phyloP scores from a whole-genome alignment of 2,797 vertebrate species.

The Percopsis omiscomaycus region DNA sequence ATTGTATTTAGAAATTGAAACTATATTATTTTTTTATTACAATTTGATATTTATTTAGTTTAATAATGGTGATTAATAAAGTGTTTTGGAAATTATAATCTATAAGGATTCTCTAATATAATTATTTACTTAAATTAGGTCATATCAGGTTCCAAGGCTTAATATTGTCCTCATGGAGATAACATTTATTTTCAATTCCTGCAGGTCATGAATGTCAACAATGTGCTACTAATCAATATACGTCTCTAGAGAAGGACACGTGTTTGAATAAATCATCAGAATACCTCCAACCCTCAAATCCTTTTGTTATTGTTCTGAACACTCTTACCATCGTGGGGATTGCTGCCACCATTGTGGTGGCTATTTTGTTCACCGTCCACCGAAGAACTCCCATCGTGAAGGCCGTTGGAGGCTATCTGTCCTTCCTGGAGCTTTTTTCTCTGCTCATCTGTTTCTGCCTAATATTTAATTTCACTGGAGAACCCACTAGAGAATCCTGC shows the following conservation, averaged over 20 bases:
- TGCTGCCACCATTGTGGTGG: constrained; percentile 35
- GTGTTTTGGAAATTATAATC: neutral
- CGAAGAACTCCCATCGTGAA: constrained; percentile 65
- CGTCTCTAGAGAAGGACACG: neutral
- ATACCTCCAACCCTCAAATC: constrained; percentile 47
- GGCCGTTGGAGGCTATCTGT: constrained; percentile 66
- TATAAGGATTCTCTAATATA: too few relatives aligned
- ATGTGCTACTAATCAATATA: neutral
- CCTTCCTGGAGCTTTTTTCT: constrained; percentile 65
- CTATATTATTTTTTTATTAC: too few relatives aligned
- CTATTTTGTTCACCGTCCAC: constrained; percentile 50
- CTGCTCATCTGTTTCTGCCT: constrained; percentile 57
- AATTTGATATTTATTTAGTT: too few relatives aligned
- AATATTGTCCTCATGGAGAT: neutral
- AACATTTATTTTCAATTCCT: constrained; percentile 11
- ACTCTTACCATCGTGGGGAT: constrained; percentile 34
- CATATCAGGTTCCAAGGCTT: neutral
- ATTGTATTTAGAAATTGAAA: too few relatives aligned
- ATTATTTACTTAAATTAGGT: neutral
- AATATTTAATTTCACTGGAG: constrained; percentile 35
- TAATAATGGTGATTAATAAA: too few relatives aligned
- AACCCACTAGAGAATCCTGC: constrained; percentile 40
- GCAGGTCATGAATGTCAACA: constrained; percentile 15
- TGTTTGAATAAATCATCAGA: constrained; percentile 26
- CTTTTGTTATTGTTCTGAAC: constrained; percentile 46